Evolutionary conservation across 1,140 invertebrate genomes (phyloP).

Genomic region (Cepaea nemoralis): DNA sequence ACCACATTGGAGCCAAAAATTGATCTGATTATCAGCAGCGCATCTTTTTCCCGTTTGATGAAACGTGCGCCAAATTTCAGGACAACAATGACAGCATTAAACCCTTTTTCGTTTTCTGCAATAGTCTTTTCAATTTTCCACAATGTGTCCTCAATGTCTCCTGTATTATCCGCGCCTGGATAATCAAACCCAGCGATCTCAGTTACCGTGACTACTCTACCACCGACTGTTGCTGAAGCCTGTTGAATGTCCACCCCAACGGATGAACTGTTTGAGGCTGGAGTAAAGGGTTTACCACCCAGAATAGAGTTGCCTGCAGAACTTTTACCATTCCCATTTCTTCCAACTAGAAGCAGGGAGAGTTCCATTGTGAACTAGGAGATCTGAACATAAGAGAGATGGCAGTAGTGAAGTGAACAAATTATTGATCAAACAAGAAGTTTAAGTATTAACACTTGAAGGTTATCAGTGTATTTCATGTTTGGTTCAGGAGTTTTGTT

Average conservation of each 20-base stretch:
- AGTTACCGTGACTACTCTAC: neutral
- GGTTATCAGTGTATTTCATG: no score
- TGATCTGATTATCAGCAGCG: neutral
- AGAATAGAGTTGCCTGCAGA: constrained; percentile 5
- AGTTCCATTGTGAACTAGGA: no score
- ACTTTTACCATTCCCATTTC: neutral
- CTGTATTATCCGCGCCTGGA: neutral
- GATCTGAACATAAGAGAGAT: no score
- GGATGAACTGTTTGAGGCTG: neutral
- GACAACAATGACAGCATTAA: neutral
- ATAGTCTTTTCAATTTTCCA: no score
- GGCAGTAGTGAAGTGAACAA: no score
- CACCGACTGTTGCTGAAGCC: neutral
- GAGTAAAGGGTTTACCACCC: neutral
- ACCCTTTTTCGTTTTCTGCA: no score
- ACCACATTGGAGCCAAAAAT: neutral
- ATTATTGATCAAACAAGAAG: no score
- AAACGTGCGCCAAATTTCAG: neutral
- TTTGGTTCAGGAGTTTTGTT: no score
- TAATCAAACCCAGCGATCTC: neutral
- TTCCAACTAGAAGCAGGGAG: neutral
- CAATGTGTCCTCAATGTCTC: no score
- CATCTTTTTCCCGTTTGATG: neutral
- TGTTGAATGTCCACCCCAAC: neutral
- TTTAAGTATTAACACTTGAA: no score